Conservation (phyloP, 2,113 vertebrate species). For the Stegostoma tigrinum region DNA sequence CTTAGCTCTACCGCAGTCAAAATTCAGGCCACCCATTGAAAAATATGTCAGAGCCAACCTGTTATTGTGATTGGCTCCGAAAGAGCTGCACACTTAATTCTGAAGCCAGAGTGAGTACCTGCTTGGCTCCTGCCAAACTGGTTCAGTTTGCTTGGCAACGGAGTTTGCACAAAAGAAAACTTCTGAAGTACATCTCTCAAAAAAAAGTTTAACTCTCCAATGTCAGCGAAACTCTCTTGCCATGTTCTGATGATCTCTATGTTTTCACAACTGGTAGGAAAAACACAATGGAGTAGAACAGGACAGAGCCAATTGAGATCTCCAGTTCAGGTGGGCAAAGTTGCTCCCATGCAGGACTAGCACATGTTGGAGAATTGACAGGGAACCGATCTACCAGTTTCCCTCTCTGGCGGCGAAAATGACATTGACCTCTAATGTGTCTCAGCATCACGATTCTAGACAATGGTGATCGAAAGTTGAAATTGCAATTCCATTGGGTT, state of each 20-base stretch:
- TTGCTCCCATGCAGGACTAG: neutral
- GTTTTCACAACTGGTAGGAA: neutral
- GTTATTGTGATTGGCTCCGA: constrained; percentile 11
- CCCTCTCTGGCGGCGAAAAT: neutral
- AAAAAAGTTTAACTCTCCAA: neutral
- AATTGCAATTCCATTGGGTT: neutral
- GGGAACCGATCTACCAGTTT: neutral
- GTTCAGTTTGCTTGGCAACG: neutral
- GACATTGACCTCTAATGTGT: neutral
- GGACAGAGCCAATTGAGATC: neutral
- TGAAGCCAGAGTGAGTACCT: constrained; percentile 18
- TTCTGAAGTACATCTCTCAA: neutral
- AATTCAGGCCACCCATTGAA: constrained; percentile 26
- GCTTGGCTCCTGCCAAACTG: neutral
- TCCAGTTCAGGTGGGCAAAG: neutral
- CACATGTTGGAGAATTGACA: neutral
- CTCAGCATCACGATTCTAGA: neutral
- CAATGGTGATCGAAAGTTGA: neutral
- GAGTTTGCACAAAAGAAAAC: neutral
- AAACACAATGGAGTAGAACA: neutral
- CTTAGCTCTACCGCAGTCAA: neutral
- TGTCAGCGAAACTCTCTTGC: neutral
- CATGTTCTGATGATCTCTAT: neutral
- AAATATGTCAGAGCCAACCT: neutral
- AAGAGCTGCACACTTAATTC: constrained; percentile 26